Conservation (phyloP, 1,140 invertebrate genomes). For the Drosophila busckii region DNA sequence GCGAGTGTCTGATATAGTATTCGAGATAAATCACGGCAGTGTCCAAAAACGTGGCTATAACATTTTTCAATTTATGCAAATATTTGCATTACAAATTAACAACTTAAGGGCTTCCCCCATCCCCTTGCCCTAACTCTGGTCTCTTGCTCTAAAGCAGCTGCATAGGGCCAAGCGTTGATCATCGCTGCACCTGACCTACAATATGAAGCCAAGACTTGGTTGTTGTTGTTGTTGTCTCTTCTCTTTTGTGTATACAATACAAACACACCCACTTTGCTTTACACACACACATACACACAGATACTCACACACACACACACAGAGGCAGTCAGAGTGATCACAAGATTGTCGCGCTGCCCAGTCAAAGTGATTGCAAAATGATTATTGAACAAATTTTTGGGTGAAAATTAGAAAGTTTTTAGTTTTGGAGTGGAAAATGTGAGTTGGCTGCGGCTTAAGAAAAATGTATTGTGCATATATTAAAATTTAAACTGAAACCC, state of each 20-base stretch:
- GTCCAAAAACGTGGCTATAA: conserved; percentile 41
- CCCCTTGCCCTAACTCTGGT: not conserved
- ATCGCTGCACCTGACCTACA: conserved; percentile 62
- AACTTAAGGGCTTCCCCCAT: conserved; percentile 16
- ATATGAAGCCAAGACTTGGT: conserved; percentile 21
- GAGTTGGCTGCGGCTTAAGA: too few relatives aligned
- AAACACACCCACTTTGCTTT: conserved; percentile 66
- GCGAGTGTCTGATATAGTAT: not conserved
- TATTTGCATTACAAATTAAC: conserved; percentile 65
- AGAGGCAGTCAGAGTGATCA: too few relatives aligned
- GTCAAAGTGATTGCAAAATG: conserved; percentile 23
- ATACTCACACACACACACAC: not conserved
- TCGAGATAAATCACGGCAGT: conserved; percentile 42
- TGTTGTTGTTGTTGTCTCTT: conserved; percentile 24
- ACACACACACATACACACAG: conserved; percentile 11
- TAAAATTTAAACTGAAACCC: too few relatives aligned
- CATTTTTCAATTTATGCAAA: conserved; percentile 62
- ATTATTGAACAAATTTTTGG: conserved; percentile 13
- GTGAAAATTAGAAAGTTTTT: conserved; percentile 40
- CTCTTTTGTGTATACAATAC: conserved; percentile 44
- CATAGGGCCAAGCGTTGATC: conserved; percentile 30
- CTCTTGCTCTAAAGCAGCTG: conserved; percentile 12
- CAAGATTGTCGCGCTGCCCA: conserved; percentile 29
- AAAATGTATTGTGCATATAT: too few relatives aligned
- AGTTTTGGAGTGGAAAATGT: too few relatives aligned